Conservation (phyloP, 2,113 vertebrate species). For the Neomonachus schauinslandi region DNA sequence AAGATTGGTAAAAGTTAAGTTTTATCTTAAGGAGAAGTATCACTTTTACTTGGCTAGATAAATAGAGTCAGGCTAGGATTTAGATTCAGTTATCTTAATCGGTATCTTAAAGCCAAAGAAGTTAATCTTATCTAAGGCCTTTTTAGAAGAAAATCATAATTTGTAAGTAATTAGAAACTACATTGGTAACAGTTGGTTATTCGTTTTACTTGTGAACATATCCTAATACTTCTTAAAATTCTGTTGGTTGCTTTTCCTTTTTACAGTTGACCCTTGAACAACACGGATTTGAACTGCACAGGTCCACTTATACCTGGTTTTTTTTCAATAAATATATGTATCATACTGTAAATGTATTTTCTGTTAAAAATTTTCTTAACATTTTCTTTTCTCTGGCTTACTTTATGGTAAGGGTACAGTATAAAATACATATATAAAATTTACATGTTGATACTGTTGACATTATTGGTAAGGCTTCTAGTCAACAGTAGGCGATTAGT, state of each 20-base stretch:
- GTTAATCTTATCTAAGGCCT: slow-evolving; percentile 21
- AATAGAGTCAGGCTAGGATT: not conserved
- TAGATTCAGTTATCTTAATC: not conserved
- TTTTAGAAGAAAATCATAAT: slow-evolving; percentile 39
- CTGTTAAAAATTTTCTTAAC: not conserved
- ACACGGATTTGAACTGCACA: not conserved
- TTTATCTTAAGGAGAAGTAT: slow-evolving; percentile 22
- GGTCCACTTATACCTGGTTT: not conserved
- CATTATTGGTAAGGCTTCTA: not conserved
- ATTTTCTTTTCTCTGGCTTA: not conserved
- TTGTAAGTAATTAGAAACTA: slow-evolving; percentile 16
- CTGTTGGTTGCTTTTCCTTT: slow-evolving; percentile 8
- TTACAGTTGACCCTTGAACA: not conserved
- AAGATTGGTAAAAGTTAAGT: slow-evolving; percentile 21
- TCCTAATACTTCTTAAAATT: slow-evolving; percentile 36
- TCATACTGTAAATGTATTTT: not conserved
- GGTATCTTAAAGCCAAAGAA: not conserved
- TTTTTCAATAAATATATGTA: not conserved
- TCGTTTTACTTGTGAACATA: not conserved
- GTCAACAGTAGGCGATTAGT: not conserved
- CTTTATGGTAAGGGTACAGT: not conserved
- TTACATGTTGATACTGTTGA: not conserved
- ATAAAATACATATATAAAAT: not conserved
- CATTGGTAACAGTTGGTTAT: not conserved
- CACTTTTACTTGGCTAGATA: slow-evolving; percentile 26